These are phyloP conservation scores for Diaphora mendica DNA, from an alignment of 2,888 invertebrate species.

Conservation along the genomic window DNA sequence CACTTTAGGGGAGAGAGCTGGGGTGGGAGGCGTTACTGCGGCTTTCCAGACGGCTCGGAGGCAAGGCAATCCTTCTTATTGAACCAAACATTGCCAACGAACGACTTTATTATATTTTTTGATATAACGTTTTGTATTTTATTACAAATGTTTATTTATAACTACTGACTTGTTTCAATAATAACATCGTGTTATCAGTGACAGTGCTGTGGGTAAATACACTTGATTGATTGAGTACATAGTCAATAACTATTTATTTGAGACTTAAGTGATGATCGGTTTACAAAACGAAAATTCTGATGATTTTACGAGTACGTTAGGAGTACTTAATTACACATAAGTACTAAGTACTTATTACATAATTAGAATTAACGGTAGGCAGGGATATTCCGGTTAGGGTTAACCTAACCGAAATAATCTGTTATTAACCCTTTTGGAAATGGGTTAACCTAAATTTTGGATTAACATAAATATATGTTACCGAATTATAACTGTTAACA, in stretches of 20 bases:
- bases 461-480: too few species aligned
- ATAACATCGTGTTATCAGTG: background rate
- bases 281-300: background rate
- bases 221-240: background rate
- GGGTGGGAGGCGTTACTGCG: conserved; percentile 48
- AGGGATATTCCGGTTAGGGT: too few species aligned
- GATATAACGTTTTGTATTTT: background rate
- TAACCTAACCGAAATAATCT: too few species aligned
- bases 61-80: conserved; percentile 57
- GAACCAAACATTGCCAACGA: conserved; percentile 46
- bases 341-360: too few species aligned
- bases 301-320: background rate
- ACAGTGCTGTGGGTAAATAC: background rate
- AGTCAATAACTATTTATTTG: background rate
- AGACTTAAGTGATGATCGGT: background rate
- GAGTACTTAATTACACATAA: too few species aligned
- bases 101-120: background rate
- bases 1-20: conserved; percentile 37
- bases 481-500: too few species aligned
- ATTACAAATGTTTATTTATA: background rate
- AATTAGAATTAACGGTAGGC: too few species aligned
- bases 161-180: background rate
- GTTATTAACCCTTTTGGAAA: too few species aligned
- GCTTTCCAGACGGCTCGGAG: conserved; percentile 64
- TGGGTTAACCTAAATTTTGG: too few species aligned